Conservation (phyloP, 1,140 invertebrate species). For the Lordiphosa stackelbergi region DNA sequence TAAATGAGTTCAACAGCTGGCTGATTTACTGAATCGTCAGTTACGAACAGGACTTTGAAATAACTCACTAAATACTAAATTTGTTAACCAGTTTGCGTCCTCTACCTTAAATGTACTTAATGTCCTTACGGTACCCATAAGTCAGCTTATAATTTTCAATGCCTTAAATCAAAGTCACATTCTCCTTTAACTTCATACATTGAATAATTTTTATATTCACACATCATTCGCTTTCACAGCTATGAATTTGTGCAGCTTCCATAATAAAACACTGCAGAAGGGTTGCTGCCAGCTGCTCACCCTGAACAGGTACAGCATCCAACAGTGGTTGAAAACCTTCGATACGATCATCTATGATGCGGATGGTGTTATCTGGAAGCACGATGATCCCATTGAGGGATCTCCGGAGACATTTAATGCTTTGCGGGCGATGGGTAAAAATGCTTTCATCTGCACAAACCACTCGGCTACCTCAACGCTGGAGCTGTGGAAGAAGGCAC, state of each 20-base stretch:
- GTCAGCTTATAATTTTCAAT: too few relatives aligned
- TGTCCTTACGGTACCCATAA: too few relatives aligned
- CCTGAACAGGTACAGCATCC: constrained; percentile 31
- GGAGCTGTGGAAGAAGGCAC: constrained; percentile 18
- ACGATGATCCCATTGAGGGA: constrained; percentile 8
- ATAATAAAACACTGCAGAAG: constrained; percentile 11
- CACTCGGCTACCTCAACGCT: constrained; percentile 19
- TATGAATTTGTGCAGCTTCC: constrained; percentile 25
- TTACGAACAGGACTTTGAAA: too few relatives aligned
- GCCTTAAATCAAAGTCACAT: too few relatives aligned
- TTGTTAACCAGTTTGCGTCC: rapidly evolving
- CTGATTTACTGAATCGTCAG: too few relatives aligned
- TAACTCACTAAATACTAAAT: too few relatives aligned
- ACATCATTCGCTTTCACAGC: too few relatives aligned
- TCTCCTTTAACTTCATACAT: too few relatives aligned
- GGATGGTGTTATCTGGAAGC: constrained; percentile 46
- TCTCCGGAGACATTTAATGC: constrained; percentile 48
- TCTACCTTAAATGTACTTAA: too few relatives aligned
- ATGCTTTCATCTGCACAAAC: constrained; percentile 46
- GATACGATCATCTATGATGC: constrained; percentile 46
- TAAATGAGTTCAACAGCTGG: too few relatives aligned
- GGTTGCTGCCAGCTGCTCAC: constrained; percentile 33
- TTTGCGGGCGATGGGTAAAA: constrained; percentile 40
- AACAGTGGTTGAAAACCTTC: constrained; percentile 38
- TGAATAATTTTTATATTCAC: too few relatives aligned